These are phyloP conservation scores for Ptychoptera albimana DNA, from an alignment of 2,888 invertebrate species.

Conservation along the genomic window DNA sequence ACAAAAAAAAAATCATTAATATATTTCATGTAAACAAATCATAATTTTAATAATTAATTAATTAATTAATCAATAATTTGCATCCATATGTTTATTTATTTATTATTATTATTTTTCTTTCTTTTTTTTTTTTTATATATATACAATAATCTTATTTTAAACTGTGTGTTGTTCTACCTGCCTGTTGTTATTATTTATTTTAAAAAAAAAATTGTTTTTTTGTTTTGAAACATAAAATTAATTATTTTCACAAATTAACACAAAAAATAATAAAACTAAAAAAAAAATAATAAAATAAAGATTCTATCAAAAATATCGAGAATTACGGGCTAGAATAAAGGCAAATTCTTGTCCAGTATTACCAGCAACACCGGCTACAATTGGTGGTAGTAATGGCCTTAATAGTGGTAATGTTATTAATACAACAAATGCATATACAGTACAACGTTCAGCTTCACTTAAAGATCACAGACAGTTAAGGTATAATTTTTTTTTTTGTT, in stretches of 20 bases:
- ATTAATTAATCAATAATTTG: neutral
- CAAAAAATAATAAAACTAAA: conserved; percentile 12
- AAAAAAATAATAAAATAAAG: conserved; percentile 35
- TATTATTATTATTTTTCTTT: conserved; percentile 4
- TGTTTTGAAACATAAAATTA: neutral
- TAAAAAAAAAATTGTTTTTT: neutral
- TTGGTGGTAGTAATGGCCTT: conserved; percentile 18
- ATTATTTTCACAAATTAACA: conserved; percentile 13
- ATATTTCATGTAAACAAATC: neutral
- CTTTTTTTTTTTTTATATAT: conserved; percentile 1
- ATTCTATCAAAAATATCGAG: conserved; percentile 79
- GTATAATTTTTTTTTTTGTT: conserved; percentile 13
- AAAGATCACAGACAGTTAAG: conserved; percentile 33
- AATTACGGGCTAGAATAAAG: conserved; percentile 77
- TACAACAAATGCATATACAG: conserved; percentile 35
- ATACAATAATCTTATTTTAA: conserved; percentile 2
- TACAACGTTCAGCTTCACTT: conserved; percentile 43
- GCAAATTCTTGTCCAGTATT: conserved; percentile 67
- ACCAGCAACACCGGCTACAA: conserved; percentile 39
- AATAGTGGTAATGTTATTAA: conserved; percentile 22
- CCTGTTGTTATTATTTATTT: neutral
- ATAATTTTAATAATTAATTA: conserved; percentile 1
- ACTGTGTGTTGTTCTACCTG: neutral
- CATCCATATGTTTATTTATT: conserved; percentile 2
- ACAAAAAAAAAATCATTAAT: too few species aligned